Conservation (phyloP, 2,797 vertebrate species). For the Thunnus albacares region DNA sequence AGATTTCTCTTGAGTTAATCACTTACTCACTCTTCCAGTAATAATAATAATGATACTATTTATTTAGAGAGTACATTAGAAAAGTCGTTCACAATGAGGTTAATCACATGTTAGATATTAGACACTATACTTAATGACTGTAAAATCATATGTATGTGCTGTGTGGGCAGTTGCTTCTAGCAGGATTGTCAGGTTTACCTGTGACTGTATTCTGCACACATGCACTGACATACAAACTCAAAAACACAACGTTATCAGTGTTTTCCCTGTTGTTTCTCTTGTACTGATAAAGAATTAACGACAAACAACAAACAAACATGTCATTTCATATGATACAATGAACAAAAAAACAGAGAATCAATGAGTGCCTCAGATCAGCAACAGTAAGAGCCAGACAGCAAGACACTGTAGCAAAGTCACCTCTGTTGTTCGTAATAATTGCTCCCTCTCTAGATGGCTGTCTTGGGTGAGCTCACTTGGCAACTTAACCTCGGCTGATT, state of each 20-base stretch:
- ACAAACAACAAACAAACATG: not conserved
- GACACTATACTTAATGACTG: too few relatives aligned
- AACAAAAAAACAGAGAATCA: not conserved
- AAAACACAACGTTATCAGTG: not conserved
- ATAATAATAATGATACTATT: too few relatives aligned
- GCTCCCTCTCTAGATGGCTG: conserved; percentile 24
- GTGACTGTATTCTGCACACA: not conserved
- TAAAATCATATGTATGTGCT: not conserved
- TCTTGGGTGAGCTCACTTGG: conserved; percentile 31
- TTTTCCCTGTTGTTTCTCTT: not conserved
- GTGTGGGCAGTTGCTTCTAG: not conserved
- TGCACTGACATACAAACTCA: not conserved
- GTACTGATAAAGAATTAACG: not conserved
- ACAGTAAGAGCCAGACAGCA: not conserved
- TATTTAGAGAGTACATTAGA: too few relatives aligned
- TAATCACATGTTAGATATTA: too few relatives aligned
- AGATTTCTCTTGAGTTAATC: too few relatives aligned
- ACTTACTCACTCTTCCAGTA: too few relatives aligned
- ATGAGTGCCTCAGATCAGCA: not conserved
- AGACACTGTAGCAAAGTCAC: not conserved
- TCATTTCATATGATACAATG: not conserved
- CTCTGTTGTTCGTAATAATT: conserved; percentile 42
- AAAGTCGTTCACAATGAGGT: too few relatives aligned
- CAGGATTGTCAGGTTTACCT: not conserved
- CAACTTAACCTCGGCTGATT: conserved; percentile 49